Base-by-base conservation (phyloP, 2,113 vertebrate genomes). In the Mastomys natalensis region DNA sequence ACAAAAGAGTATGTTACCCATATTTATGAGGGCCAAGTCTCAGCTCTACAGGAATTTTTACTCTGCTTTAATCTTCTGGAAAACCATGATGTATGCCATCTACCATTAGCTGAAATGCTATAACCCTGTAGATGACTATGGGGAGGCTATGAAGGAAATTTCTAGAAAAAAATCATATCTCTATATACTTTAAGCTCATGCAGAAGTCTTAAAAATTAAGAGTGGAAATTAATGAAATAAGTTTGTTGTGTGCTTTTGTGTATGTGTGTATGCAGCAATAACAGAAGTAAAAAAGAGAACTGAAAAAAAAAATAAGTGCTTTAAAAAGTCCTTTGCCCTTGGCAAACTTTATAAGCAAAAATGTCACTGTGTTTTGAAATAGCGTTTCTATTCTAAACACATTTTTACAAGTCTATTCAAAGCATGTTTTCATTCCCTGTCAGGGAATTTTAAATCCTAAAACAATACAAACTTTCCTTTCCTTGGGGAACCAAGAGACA, bases 331-430 rank as follows among this genome's bases (percentile, higher is more conserved):
- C 37, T 95, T 94, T 60, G 78, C 43, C 73, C 74, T 87, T 94
- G 45, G 68, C 34, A 89, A 91, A 84, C 12, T 84, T 82, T 37
- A 58, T 91, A 82, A 95, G 40, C 29, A 95, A 95, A 62, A 95
- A 87, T 86, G 24, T 72, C 87, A 90, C 24, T 66, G 34, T 62
- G 34, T 72, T 94, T 96, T 77, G 74, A 93, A 94, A 95, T 72
- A 93, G 51, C 15, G 66, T 93, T 84, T 96, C 55, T 77, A 95
- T 53, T 89, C 68, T 40, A 97, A 94, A 90, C 70, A 88, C 86
- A 21, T 70, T 97, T 87, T 96, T 87, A 58, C 31, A 87, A 91
- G 19, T 77, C 55, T 94, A 16, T 85, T 89, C 37, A 43, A 84
- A 89, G 62, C 37, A 91, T 51, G 6, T 31, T 89, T 94, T 84